These are phyloP conservation scores for Chirona hameri DNA, from an alignment of 2,888 invertebrate species.

Conservation along the genomic window DNA sequence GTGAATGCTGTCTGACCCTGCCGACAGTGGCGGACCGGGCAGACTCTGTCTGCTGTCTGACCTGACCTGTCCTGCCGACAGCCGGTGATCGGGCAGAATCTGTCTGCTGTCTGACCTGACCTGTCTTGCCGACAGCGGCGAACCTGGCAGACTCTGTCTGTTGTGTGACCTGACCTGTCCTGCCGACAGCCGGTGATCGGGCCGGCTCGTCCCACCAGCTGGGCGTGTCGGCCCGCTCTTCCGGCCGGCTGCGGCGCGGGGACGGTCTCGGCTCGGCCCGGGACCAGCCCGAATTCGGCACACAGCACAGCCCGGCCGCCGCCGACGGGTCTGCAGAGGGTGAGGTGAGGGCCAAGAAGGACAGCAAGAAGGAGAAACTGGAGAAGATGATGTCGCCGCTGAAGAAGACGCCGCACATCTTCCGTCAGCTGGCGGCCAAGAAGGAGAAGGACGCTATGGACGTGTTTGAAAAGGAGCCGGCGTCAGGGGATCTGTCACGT, in stretches of 20 bases:
- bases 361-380: neutral
- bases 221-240: neutral
- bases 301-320: too few species aligned
- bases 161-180: too few species aligned
- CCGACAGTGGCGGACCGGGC: too few species aligned
- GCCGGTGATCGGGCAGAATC: neutral
- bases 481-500: neutral
- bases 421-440: neutral
- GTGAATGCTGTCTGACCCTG: too few species aligned
- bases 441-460: neutral
- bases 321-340: neutral
- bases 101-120: too few species aligned
- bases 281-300: too few species aligned
- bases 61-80: too few species aligned
- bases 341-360: neutral
- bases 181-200: neutral
- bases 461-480: neutral
- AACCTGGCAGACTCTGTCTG: too few species aligned
- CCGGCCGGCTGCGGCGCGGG: neutral
- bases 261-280: neutral
- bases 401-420: conserved; percentile 1
- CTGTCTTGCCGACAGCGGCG: too few species aligned
- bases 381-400: conserved; percentile 28
- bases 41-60: too few species aligned
- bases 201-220: neutral